Evolutionary conservation across 2,113 vertebrate species (phyloP).

Genomic region (Nibea albiflora): DNA sequence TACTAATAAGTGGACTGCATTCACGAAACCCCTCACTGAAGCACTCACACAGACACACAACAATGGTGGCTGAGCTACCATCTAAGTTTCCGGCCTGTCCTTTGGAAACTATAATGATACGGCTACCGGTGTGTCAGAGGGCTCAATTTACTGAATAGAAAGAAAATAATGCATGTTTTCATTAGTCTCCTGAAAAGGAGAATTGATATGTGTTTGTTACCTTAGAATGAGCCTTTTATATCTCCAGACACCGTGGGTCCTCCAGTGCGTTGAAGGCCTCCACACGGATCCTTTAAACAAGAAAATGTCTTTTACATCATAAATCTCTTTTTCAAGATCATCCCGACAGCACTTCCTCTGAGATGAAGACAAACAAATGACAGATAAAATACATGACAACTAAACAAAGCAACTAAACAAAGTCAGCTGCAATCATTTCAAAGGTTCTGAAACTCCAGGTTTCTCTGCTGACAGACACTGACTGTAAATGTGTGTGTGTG

Average conservation of each 20-base stretch:
- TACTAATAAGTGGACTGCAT: not conserved
- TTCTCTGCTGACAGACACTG: not conserved
- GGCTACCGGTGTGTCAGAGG: no score
- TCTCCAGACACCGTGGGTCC: no score
- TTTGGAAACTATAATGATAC: not conserved
- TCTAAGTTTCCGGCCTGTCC: not conserved
- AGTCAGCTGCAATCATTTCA: not conserved
- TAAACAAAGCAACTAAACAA: not conserved
- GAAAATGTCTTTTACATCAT: not conserved
- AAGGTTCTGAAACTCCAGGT: not conserved
- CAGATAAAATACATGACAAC: not conserved
- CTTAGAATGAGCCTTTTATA: no score
- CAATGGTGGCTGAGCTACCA: not conserved
- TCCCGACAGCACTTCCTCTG: not conserved
- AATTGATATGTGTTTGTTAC: no score
- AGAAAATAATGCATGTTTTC: no score
- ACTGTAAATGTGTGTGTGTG: slow-evolving; percentile 18
- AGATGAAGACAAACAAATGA: not conserved
- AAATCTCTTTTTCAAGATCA: not conserved
- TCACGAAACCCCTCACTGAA: no score
- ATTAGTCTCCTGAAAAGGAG: no score
- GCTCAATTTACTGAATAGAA: no score
- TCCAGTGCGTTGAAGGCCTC: no score
- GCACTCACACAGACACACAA: not conserved
- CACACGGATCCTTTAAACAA: no score